Evolutionary conservation across 1,140 invertebrate genomes (phyloP), one percentile per base, ranked within the genome.

Genomic region (Magallana angulata): DNA sequence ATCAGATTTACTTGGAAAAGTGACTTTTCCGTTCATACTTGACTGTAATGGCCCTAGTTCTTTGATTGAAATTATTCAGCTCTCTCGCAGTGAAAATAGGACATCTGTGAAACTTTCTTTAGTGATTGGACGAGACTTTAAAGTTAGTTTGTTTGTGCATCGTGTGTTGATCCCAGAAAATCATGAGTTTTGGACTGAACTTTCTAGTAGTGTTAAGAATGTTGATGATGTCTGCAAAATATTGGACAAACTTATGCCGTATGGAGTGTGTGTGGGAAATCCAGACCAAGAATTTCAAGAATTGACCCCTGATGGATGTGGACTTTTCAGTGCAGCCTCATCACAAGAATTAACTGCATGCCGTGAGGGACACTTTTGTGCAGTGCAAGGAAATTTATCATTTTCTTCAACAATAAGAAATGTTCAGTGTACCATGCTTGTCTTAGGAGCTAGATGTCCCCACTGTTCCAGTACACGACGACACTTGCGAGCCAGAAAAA

Each of bases 351-450:
- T 60, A 60, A 24, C 16, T 16, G 83, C 83, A 9, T 84, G 24
- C 60, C 83, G 83, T n/a, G 83, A 84, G 24, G 59, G 83, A 60
- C 58, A 84, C 83, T 84, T 84, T 58, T 59, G 59, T 60, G 83
- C 83, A 18, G 60, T 58, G 11, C 56, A 84, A 36, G 83, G 57
- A 18, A 36, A 59, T 62, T 14, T 60, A 18, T 60, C 59, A 18
- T 84, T 62, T 60, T 58, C 14, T 24, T 84, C 83, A 24, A 84
- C 83, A 7, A 84, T 84, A 11, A 56, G 83, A 58, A 16, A 57
- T 36, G n/a, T 59, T 14, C 56, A 84, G 24, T 84, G 83, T 62
- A 11, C 57, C 18, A 24, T 84, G 83, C 57, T 84, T n/a, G 83
- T 84, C 16, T 18, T 58, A n/a, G 83, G 57, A n/a, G 59, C 57